Percentiles rank a stretch among this genome's conserved stretches.
Evolutionary conservation across 2,113 vertebrate genomes (phyloP).

Genomic region (Leptobrachium ailaonicum): DNA sequence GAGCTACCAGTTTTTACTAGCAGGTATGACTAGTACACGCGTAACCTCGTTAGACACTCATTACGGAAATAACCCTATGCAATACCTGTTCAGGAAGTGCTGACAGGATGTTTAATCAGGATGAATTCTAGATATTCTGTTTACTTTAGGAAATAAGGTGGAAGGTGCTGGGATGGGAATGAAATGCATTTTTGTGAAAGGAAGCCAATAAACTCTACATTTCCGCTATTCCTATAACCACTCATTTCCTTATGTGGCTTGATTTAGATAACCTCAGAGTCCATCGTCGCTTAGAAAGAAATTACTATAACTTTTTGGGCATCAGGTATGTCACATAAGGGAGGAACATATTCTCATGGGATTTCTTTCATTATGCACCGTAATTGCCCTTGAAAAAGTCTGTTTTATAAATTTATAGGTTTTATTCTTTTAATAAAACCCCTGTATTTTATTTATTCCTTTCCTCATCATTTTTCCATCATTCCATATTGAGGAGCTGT

Average conservation of each 20-base stretch:
- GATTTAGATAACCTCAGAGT: conserved; percentile 36
- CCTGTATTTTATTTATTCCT: too few species aligned
- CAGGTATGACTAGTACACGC: conserved; percentile 19
- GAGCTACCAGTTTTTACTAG: background rate
- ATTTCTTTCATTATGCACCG: too few species aligned
- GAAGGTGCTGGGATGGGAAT: conserved; percentile 58
- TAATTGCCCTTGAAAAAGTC: too few species aligned
- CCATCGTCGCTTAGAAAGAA: background rate
- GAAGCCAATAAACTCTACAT: conserved; percentile 45
- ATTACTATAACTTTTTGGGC: background rate
- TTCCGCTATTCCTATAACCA: conserved; percentile 54
- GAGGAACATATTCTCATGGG: too few species aligned
- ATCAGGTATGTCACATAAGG: background rate
- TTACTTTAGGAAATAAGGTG: conserved; percentile 38
- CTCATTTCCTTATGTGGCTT: conserved; percentile 47
- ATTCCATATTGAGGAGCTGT: too few species aligned
- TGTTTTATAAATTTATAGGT: too few species aligned
- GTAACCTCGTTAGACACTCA: conserved; percentile 49
- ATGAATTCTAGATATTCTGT: conserved; percentile 56
- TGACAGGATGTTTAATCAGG: conserved; percentile 63
- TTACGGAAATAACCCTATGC: conserved; percentile 44
- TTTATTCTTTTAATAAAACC: too few species aligned
- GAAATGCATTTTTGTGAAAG: conserved; percentile 43
- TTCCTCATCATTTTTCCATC: too few species aligned
- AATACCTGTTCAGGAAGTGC: conserved; percentile 59